Evolutionary conservation across 2,888 invertebrate species (phyloP).

Genomic region (Leptarthrus brevirostris): DNA sequence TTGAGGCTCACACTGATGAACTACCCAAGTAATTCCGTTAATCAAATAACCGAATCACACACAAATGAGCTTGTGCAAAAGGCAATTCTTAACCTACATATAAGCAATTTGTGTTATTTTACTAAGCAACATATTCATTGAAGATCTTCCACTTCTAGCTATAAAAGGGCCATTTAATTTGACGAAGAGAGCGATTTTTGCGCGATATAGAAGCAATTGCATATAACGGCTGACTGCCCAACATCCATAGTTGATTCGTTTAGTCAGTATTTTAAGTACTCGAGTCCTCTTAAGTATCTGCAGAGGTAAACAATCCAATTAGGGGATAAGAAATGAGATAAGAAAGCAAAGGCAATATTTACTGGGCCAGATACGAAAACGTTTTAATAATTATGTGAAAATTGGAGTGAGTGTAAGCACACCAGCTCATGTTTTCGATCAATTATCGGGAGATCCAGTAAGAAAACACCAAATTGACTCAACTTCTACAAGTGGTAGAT

Average conservation of each 20-base stretch:
- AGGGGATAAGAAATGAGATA: not conserved
- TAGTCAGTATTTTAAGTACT: not conserved
- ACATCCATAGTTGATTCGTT: not conserved
- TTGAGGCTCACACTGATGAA: no score
- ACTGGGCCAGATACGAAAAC: no score
- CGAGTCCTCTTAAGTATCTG: not conserved
- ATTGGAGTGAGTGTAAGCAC: not conserved
- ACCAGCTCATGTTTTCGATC: not conserved
- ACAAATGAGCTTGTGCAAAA: no score
- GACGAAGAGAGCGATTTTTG: no score
- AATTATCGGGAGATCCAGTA: slow-evolving; percentile 6
- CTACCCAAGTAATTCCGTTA: no score
- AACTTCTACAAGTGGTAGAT: slow-evolving; percentile 12
- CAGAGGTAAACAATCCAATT: slow-evolving; percentile 17
- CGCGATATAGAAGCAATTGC: no score
- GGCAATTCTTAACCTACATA: no score
- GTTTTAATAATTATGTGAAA: slow-evolving; percentile 1
- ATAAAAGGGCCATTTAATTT: no score
- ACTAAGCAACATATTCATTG: no score
- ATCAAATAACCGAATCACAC: no score
- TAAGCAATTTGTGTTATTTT: no score
- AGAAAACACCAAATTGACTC: slow-evolving; percentile 20
- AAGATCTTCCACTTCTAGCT: no score
- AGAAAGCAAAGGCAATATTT: not conserved
- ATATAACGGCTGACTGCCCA: not conserved